A percentile compares a stretch with the other conserved stretches of the same genome.
phyloP scores from a whole-genome alignment of 2,888 invertebrate genomes.

The Cordylochernes scorpioides region DNA sequence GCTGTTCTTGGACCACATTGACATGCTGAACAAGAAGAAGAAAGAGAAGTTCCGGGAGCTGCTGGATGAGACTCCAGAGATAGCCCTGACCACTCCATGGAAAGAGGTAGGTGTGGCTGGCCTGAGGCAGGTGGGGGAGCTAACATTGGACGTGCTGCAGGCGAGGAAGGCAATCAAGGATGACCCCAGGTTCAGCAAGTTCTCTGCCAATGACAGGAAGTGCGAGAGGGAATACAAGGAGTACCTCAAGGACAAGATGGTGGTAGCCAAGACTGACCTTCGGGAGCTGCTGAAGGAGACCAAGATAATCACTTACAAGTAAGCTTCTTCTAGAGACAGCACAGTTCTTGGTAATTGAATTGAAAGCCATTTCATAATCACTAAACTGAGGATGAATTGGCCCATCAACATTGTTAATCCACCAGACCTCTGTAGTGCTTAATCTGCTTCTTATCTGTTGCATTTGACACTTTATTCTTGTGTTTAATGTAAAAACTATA shows the following conservation, averaged over 20 bases:
- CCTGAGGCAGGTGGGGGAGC: neutral
- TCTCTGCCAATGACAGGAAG: conserved; percentile 52
- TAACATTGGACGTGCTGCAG: conserved; percentile 22
- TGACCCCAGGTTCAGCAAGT: conserved; percentile 62
- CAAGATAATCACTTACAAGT: conserved; percentile 75
- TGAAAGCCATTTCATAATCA: too few relatives aligned
- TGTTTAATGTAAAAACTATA: too few relatives aligned
- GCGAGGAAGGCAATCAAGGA: conserved; percentile 48
- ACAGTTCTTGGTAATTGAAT: too few relatives aligned
- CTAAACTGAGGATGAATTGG: too few relatives aligned
- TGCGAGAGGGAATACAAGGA: conserved; percentile 89
- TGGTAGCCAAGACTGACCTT: conserved; percentile 67
- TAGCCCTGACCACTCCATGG: conserved; percentile 58
- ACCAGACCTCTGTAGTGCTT: too few relatives aligned
- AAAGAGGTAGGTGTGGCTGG: conserved; percentile 44
- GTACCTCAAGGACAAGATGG: conserved; percentile 71
- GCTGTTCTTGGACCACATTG: conserved; percentile 72
- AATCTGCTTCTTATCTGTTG: too few relatives aligned
- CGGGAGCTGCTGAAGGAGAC: conserved; percentile 76
- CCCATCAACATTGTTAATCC: too few relatives aligned
- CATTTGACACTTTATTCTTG: too few relatives aligned
- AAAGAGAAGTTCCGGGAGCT: conserved; percentile 69
- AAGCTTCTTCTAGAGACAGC: too few relatives aligned
- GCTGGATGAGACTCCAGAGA: conserved; percentile 43
- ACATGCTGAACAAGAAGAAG: conserved; percentile 50